Conservation (phyloP, 2,797 vertebrate genomes). For the Melanogrammus aeglefinus region DNA sequence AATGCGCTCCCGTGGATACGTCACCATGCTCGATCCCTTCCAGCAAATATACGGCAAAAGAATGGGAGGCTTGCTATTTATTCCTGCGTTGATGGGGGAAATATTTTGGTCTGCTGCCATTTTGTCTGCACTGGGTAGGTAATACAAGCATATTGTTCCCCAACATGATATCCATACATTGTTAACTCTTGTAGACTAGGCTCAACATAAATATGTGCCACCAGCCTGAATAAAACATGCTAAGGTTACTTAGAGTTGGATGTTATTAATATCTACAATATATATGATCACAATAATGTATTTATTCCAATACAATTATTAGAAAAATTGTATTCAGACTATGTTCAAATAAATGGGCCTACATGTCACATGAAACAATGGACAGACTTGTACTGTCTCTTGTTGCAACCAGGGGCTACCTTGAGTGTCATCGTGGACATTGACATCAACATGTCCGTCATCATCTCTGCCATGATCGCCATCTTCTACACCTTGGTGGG, state of each 20-base stretch:
- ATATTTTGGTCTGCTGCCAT: constrained; percentile 99
- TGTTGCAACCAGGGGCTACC: constrained; percentile 81
- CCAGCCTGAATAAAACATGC: background rate
- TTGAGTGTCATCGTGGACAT: constrained; percentile 95
- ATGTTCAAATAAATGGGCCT: background rate
- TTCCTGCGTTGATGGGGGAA: constrained; percentile 95
- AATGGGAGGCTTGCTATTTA: constrained; percentile 95
- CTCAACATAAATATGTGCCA: background rate
- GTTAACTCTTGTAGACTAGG: background rate
- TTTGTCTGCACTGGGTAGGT: constrained; percentile 91
- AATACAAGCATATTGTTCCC: background rate
- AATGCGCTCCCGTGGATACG: constrained; percentile 93
- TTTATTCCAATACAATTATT: background rate
- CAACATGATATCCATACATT: background rate
- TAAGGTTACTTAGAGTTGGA: background rate
- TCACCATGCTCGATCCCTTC: constrained; percentile 98
- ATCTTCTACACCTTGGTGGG: constrained; percentile 92
- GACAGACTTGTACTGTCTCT: background rate
- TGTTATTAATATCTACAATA: background rate
- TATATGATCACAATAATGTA: background rate
- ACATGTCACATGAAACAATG: background rate
- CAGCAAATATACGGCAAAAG: constrained; percentile 94
- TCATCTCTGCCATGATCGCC: constrained; percentile 91
- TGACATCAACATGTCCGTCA: constrained; percentile 84
- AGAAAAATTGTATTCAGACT: background rate